These are phyloP conservation scores for Bimastos eiseni DNA, from an alignment of 2,888 invertebrate genomes.

Conservation along the genomic window DNA sequence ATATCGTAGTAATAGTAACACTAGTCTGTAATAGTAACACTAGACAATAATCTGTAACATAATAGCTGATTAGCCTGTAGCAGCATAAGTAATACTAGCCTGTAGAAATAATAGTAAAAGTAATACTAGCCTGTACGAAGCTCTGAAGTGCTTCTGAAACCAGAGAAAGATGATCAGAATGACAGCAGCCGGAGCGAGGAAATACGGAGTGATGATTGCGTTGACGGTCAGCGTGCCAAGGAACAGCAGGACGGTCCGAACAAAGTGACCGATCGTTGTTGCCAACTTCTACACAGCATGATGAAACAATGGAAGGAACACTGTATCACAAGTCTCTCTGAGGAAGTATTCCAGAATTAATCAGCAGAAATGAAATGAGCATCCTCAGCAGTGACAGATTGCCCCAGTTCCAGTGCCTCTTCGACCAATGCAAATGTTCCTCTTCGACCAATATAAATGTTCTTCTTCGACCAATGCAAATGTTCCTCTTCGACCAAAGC, in stretches of 20 bases:
- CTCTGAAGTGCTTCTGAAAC: conserved; percentile 39
- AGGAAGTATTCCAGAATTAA: background rate
- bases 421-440: too few relatives aligned
- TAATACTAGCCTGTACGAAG: conserved; percentile 39
- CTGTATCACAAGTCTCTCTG: background rate
- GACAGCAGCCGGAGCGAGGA: conserved; percentile 40
- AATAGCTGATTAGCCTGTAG: background rate
- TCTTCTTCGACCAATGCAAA: too few relatives aligned
- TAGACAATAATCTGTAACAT: conserved; percentile 32
- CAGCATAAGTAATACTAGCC: conserved; percentile 20
- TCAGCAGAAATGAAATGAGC: background rate
- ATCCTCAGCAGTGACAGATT: background rate
- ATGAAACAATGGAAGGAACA: background rate
- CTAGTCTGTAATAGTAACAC: conserved; percentile 34
- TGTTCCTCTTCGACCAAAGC: too few relatives aligned
- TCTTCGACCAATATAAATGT: too few relatives aligned
- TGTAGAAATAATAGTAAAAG: conserved; percentile 32
- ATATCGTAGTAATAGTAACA: background rate
- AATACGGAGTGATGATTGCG: conserved; percentile 40
- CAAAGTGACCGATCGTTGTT: conserved; percentile 75
- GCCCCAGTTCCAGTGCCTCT: background rate
- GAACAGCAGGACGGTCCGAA: conserved; percentile 67
- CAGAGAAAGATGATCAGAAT: conserved; percentile 40
- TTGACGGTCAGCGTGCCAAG: conserved; percentile 42
- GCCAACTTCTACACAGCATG: conserved; percentile 73